Evolutionary conservation across 2,888 invertebrate species (phyloP).

Genomic region (Hirtodrosophila alboralis): DNA sequence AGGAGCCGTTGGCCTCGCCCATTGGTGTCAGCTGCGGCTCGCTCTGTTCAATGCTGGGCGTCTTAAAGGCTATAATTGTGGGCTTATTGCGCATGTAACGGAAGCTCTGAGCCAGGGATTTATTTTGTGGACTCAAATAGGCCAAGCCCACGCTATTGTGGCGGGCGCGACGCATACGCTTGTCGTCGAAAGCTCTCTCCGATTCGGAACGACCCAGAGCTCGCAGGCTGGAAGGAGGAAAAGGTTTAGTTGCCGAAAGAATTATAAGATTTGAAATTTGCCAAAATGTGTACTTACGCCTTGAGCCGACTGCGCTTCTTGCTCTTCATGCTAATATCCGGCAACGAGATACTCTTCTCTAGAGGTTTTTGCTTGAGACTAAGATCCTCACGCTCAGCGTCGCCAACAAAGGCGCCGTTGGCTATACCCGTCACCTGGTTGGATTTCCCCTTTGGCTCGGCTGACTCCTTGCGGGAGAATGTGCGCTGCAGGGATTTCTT

Average conservation of each 20-base stretch:
- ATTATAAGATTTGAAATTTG: too few relatives aligned
- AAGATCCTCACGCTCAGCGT: conserved; percentile 85
- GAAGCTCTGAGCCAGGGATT: conserved; percentile 92
- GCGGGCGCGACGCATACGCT: conserved; percentile 87
- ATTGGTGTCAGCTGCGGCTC: conserved; percentile 86
- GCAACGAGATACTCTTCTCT: conserved; percentile 93
- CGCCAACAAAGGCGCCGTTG: conserved; percentile 77
- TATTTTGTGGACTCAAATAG: conserved; percentile 91
- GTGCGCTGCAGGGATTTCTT: conserved; percentile 85
- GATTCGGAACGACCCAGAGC: conserved; percentile 89
- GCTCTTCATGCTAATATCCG: conserved; percentile 90
- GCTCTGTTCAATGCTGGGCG: conserved; percentile 90
- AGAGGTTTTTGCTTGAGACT: conserved; percentile 87
- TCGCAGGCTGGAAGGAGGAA: conserved; percentile 64
- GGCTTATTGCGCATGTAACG: conserved; percentile 96
- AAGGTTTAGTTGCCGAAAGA: too few relatives aligned
- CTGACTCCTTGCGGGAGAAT: conserved; percentile 85
- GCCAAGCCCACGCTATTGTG: conserved; percentile 88
- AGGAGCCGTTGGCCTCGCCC: conserved; percentile 69
- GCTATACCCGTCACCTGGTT: conserved; percentile 35
- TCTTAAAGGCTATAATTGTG: conserved; percentile 93
- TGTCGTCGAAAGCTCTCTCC: conserved; percentile 90
- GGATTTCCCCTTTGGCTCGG: conserved; percentile 53
- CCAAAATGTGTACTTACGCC: conserved; percentile 87
- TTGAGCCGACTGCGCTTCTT: conserved; percentile 89